Percentiles rank a stretch among this genome's conserved stretches.
Evolutionary conservation across 2,888 invertebrate species (phyloP).

Genomic region (Helobdella robusta): DNA sequence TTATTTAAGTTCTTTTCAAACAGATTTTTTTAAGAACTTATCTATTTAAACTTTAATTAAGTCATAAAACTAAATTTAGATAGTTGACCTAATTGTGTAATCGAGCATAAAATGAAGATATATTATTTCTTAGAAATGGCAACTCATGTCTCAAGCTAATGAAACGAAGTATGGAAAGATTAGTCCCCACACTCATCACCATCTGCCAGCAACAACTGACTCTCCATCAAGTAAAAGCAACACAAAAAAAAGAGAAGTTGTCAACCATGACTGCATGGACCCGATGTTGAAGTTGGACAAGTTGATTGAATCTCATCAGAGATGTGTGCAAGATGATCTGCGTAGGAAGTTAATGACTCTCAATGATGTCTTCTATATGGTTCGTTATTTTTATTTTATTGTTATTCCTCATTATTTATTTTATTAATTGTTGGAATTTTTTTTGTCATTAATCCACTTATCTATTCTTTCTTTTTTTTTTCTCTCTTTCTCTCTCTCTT

Average conservation of each 20-base stretch:
- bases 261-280: neutral
- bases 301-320: constrained; percentile 12
- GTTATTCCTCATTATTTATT: neutral
- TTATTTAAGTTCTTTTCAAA: too few relatives aligned
- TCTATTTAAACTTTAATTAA: too few relatives aligned
- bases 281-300: constrained; percentile 11
- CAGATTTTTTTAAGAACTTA: too few relatives aligned
- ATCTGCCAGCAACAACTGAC: neutral
- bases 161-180: constrained; percentile 15
- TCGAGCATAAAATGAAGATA: too few relatives aligned
- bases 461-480: neutral
- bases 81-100: too few relatives aligned
- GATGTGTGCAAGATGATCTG: neutral
- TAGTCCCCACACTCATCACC: neutral
- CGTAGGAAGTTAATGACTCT: neutral
- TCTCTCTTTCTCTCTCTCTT: neutral
- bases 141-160: constrained; percentile 5
- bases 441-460: neutral
- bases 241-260: too few relatives aligned
- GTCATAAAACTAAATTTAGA: too few relatives aligned
- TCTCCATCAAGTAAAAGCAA: neutral
- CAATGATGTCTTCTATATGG: neutral
- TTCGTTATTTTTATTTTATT: too few relatives aligned
- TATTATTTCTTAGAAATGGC: too few relatives aligned
- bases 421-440: neutral